Evolutionary conservation across 2,113 vertebrate genomes (phyloP), one percentile per base, ranked within the genome.

Genomic region (Gasterosteus aculeatus): DNA sequence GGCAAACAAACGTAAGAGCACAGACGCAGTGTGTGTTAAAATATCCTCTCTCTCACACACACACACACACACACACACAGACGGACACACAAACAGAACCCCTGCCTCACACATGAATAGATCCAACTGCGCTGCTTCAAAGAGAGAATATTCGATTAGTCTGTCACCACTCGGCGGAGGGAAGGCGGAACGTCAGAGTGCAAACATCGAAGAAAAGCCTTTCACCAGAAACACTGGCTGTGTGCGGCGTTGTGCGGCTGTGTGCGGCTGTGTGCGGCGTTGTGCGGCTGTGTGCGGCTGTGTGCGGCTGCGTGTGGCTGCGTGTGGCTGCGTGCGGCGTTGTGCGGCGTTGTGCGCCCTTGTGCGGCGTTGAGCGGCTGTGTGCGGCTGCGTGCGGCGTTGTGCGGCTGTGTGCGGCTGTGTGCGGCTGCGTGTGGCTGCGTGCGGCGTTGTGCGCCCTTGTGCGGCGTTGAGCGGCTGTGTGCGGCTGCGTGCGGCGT

Each of bases 141-240:
- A 90, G 86, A 81, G 70, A 82, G 85, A 89, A 88, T 88, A 90
- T 88, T 91, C 60, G 72, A 93, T 93, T 92, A 91, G 88, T 84
- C 75, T 88, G 92, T 89, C 87, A 87, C 83, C 54, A 19, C 75
- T 83, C 51, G 82, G 81, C 15, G 65, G 39, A 75, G 82, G 71
- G 54, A 46, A 69, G 63, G 42, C 49, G 59, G 77, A 79, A 74
- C 60, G 72, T 85, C 71, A 78, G 63, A 44, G 51, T 47, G 69
- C 29, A 15, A 72, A 66, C 5, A 49, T 54, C 59, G 65, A 68
- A 81, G 67, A 38, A 63, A 53, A 26, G 35, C 77, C 64, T 31
- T 16, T 47, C 53, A 53, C 42, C 29, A 29, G 42, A 78, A 68
- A 82, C 56, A 42, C 41, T 22, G 57, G 56, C 69, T 6, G 33